Evolutionary conservation across 2,888 invertebrate genomes (phyloP), one percentile per base, ranked within the genome.

Genomic region (Lochmaea capreae): DNA sequence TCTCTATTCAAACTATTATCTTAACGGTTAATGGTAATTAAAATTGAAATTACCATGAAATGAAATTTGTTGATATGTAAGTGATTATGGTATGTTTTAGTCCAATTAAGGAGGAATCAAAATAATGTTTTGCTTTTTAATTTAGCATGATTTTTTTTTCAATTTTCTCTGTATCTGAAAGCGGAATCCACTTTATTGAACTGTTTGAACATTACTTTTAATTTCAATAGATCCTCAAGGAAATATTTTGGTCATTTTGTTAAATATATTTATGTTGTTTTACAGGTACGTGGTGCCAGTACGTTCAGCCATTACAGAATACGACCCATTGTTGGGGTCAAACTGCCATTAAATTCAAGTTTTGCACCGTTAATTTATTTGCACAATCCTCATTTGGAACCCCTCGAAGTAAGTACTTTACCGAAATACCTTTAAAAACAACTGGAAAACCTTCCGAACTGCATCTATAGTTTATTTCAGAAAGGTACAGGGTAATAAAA

Each of bases 321-420:
- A 83, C 92, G 95, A 87, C 97, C 99, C 71, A 91, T 98, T 85
- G 92, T 97, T 76, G 97, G 96, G 76, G 93, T 97, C 78, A 93
- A 94, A 85, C 92, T 98, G 85, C 98, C 99, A 76, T 89, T 95
- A 84, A 98, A 99, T 89, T 95, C 96, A 80, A 94, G 95, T 78
- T 94, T 97, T 85, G 92, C 95, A 83, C 95, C 97, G 75, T 90
- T 95, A 85, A 95, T 99, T 85, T 92, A 94, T 83, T 92, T 99
- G 90, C 95, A 97, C 89, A 99, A 99, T 91, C 99, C 99, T 79
- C 95, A 97, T 86, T 90, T 92, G 82, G 91, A 92, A 83, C 91
- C 95, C 73, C 90, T 98, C 87, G 96, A 97, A 92, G 95, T 96
- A 87, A 85, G 67, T 63, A 39, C 14, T 3, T 10, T 42, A 42